These are phyloP conservation scores for Anagyrus pseudococci DNA, from an alignment of 2,888 invertebrate genomes.

Conservation along the genomic window DNA sequence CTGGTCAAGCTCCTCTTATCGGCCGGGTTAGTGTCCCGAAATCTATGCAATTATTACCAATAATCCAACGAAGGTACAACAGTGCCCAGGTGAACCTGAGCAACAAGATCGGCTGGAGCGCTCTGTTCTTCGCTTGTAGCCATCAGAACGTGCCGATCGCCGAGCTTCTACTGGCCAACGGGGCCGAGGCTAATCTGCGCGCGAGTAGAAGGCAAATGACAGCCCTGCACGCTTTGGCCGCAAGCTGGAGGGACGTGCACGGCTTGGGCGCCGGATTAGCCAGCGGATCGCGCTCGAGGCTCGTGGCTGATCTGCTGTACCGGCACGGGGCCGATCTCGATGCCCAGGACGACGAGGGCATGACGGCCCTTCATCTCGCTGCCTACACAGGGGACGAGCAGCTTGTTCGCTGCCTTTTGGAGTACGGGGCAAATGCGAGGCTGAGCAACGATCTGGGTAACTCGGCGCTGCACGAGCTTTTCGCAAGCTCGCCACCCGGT, in stretches of 20 bases:
- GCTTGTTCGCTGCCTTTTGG: background rate
- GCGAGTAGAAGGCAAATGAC: constrained; percentile 5
- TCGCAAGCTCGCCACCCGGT: too few relatives aligned
- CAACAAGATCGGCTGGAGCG: constrained; percentile 12
- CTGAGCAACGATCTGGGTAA: constrained; percentile 18
- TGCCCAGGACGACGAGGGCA: background rate
- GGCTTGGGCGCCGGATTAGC: constrained; percentile 4
- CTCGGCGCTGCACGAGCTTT: constrained; percentile 20
- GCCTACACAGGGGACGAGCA: constrained; percentile 9
- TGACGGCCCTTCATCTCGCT: constrained; percentile 22
- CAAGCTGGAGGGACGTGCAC: constrained; percentile 4
- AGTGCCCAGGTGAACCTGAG: constrained; percentile 19
- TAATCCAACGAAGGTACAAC: too few relatives aligned
- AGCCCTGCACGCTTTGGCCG: constrained; percentile 16
- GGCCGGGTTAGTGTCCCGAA: constrained; percentile 14
- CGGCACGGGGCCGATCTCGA: background rate
- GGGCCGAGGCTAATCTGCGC: background rate
- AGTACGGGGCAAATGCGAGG: background rate
- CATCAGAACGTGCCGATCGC: background rate
- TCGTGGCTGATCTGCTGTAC: background rate
- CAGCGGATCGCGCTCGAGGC: too few relatives aligned
- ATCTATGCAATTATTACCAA: too few relatives aligned
- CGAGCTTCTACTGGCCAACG: background rate
- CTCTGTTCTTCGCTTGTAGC: constrained; percentile 25
- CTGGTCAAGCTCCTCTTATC: constrained; percentile 4